Evolutionary conservation across 2,113 vertebrate genomes (phyloP), one percentile per base, ranked within the genome.

Genomic region (Procapra przewalskii): DNA sequence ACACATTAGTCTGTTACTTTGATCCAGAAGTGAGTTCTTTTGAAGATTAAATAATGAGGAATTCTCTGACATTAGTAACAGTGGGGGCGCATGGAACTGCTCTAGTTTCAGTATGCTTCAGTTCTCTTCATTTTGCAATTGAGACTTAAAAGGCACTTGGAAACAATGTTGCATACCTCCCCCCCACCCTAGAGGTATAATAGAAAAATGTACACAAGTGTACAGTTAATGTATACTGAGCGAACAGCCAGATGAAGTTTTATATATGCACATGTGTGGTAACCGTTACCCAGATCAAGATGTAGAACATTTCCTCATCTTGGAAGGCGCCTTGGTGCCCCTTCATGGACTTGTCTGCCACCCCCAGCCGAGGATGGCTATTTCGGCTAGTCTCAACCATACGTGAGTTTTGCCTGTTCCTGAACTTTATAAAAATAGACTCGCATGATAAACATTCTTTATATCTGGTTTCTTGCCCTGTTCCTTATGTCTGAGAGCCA

Each of bases 41-140:
- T 94, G n/a, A 96, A 92, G 81, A 60, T 23, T 91, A 48, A 71
- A n/a, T 88, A 96, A 83, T 79, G 50, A 94, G 50, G 75, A 81
- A 45, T 82, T 96, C 97, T 96, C 31, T 33, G 57, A 88, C 95
- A 17, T 93, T 90, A 67, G 55, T 90, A 84, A 77, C 36, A 64
- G 6, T 71, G 19, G 80, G 52, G 71, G 16, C 67, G n/a, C 27
- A 31, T 27, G 36, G 60, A 93, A 36, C 12, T 45, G 48, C 33
- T 92, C 0, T 25, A 82, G 52, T 91, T 43, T 87, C 31, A 43
- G 6, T 59, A 16, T 64, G n/a, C 31, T 96, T 8, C 29, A 29
- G 25, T 89, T 96, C 91, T 91, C 88, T 94, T 94, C 93, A 77
- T 87, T 87, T 91, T 95, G 77, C 67, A 71, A 0, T 40, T 93